A percentile compares a stretch with the other conserved stretches of the same genome.
Conservation (phyloP, 2,113 vertebrate genomes). For the Eptesicus fuscus region DNA sequence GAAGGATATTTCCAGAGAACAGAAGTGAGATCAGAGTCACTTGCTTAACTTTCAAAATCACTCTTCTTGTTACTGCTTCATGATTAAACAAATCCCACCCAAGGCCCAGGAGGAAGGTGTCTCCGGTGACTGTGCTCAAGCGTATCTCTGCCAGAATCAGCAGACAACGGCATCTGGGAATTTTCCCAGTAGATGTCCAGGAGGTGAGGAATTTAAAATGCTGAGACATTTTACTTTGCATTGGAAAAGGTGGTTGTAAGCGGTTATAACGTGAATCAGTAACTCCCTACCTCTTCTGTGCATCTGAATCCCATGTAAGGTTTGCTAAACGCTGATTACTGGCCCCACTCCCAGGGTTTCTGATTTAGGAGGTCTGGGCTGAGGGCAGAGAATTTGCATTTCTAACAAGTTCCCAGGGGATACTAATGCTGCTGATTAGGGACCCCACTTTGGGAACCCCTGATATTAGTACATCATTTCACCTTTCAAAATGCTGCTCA, state of each 20-base stretch:
- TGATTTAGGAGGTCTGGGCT: neutral
- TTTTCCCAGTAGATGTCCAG: neutral
- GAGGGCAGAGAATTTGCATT: neutral
- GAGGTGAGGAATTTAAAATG: slow-evolving; percentile 25
- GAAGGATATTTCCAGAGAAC: slow-evolving; percentile 68
- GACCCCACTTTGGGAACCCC: neutral
- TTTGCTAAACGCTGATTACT: neutral
- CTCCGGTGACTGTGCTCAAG: neutral
- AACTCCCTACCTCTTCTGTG: neutral
- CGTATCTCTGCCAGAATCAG: neutral
- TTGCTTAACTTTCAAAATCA: slow-evolving; percentile 16
- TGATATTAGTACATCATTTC: neutral
- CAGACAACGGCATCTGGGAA: neutral
- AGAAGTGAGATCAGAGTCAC: slow-evolving; percentile 37
- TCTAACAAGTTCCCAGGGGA: neutral
- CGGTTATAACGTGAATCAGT: neutral
- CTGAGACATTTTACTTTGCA: neutral
- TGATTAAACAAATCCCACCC: neutral
- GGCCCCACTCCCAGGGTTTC: neutral
- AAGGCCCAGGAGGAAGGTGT: neutral
- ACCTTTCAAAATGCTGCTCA: neutral
- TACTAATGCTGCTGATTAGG: neutral
- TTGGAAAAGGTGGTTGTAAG: slow-evolving; percentile 7
- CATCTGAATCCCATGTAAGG: neutral
- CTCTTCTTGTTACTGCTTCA: neutral